phyloP scores from a whole-genome alignment of 1,140 invertebrate species.

The Brachionus asplanchnoidis region DNA sequence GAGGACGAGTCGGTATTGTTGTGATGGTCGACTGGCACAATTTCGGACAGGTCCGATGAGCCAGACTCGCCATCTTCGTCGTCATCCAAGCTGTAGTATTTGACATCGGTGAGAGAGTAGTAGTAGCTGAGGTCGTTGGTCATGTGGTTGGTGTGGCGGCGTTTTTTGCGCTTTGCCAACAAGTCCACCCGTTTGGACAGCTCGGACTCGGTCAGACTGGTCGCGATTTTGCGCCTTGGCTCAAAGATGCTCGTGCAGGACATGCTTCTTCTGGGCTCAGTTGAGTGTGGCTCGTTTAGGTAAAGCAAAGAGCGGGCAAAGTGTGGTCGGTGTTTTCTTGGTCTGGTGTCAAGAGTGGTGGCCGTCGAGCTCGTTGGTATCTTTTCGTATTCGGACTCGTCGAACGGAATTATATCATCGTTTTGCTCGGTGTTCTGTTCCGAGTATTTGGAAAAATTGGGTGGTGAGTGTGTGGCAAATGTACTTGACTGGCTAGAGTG shows the following conservation, averaged over 20 bases:
- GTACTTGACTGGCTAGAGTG: background rate
- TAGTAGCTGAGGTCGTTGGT: conserved; percentile 30
- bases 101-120: conserved; percentile 27
- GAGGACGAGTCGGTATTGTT: conserved; percentile 1
- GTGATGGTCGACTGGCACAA: background rate
- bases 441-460: background rate
- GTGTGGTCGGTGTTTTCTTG: background rate
- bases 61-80: background rate
- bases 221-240: background rate
- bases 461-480: background rate
- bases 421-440: background rate
- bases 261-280: background rate
- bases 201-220: conserved; percentile 19
- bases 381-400: conserved; percentile 44
- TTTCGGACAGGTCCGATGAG: background rate
- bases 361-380: conserved; percentile 18
- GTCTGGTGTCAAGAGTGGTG: background rate
- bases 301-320: background rate
- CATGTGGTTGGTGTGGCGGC: background rate
- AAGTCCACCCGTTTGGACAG: background rate
- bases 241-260: background rate
- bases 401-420: conserved; percentile 43
- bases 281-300: background rate
- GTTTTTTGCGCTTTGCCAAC: background rate
- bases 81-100: conserved; percentile 27